Base-by-base conservation (phyloP, 2,113 vertebrate species). In the Neodon shergylaensis region DNA sequence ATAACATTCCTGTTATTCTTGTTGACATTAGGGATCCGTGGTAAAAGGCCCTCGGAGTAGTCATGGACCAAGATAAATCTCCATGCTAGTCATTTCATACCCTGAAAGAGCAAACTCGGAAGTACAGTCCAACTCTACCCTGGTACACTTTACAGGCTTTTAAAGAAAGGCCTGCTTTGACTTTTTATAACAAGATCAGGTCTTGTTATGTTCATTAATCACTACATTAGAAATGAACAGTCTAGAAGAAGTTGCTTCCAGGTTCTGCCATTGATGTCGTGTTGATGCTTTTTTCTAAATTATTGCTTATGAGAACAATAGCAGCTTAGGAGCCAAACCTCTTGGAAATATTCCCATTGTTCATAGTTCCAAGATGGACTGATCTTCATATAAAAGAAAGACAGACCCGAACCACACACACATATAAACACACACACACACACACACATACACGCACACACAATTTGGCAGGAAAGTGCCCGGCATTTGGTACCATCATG, bases 211-310 rank as follows among this genome's bases (percentile, higher is more conserved):
- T 31, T 76, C 47, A 81, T 63, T 92, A 74, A 87, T 76, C 33
- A 49, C 66, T 54, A 73, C 33, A 44, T 76, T 78, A 72, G 3
- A 8, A 87, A 31, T 70, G 44, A 66, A 76, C 10, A n/a, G 44
- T 88, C 26, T 22, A 65, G 28, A 94, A 52, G 54, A 94, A 52
- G 47, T 76, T 68, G 14, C 47, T 88, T 88, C 42, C 28, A 68
- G 7, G 19, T 84, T 91, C 79, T 76, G 44, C 36, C 39, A 31
- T 42, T 92, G 44, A 78, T 93, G 87, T 83, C 42, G 14, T 66
- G 11, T 88, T 44, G 47, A 58, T 78, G 26, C 95, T 95, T 95
- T 54, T 90, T 96, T 91, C 36, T 88, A 0, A 82, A 73, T 61
- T 54, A 95, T 54, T 78, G 19, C 19, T 61, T 63, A 33, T 28